Evolutionary conservation across 2,888 invertebrate genomes (phyloP), one percentile per base, ranked within the genome.

Genomic region (Gastrophysa polygoni): DNA sequence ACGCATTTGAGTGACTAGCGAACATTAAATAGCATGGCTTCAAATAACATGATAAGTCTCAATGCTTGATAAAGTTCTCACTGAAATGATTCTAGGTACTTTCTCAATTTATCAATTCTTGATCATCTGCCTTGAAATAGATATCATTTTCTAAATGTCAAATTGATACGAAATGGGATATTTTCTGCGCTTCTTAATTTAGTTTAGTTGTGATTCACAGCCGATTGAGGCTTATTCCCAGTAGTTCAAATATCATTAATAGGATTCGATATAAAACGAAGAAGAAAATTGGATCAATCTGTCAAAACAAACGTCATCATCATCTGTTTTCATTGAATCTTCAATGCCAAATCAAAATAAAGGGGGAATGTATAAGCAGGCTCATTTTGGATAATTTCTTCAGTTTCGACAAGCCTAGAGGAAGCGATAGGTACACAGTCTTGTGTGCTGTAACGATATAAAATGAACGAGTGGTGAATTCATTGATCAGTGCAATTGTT

Each of bases 1-100:
- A 88, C 93, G 92, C 93, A 93, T 93, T 90, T 81, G 77, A 66
- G 52, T 43, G 43, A 38, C 38, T 38, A 38, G 38, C 38, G n/a
- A 14, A 38, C 11, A 11, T 38, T 1, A 11, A 38, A 14, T 38
- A 38, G 38, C 38, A 38, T 38, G n/a, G 4, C 38, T 38, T 38
- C n/a, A 38, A 14, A 3, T 3, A n/a, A 38, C 38, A 38, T 38
- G 38, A 38, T 14, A 38, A n/a, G n/a, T n/a, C n/a, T 11, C 14
- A 2, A 32, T 8, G 24, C 24, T 24, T 3, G 24, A n/a, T n/a
- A n/a, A n/a, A n/a, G n/a, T n/a, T n/a, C n/a, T n/a, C n/a, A n/a
- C n/a, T n/a, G n/a, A n/a, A n/a, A n/a, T n/a, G n/a, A n/a, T n/a
- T n/a, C n/a, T n/a, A n/a, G n/a, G n/a, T n/a, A n/a, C n/a, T n/a